These are phyloP conservation scores for Aldabrachelys gigantea DNA, from an alignment of 2,113 vertebrate genomes.

Conservation along the genomic window DNA sequence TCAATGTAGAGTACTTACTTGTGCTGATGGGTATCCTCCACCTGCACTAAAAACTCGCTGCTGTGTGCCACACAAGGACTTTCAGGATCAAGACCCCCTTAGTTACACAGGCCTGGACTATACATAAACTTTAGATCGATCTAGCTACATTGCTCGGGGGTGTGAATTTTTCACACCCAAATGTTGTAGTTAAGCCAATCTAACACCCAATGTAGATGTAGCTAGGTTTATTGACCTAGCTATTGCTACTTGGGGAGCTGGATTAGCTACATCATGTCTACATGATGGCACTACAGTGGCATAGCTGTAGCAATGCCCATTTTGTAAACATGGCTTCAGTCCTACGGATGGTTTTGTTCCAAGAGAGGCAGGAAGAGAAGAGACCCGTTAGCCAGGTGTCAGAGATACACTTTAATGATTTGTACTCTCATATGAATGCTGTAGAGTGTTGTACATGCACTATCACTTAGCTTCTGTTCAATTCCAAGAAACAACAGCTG, in stretches of 20 bases:
- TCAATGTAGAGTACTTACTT: not conserved
- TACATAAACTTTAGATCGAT: not conserved
- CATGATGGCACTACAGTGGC: not conserved
- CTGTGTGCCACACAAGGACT: not conserved
- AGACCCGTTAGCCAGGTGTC: not conserved
- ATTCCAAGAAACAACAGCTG: not conserved
- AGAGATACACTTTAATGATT: not conserved
- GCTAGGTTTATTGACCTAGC: not conserved
- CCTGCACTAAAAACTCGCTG: not conserved
- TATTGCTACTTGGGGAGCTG: not conserved
- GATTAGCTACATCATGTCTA: not conserved
- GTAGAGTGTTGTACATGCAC: not conserved
- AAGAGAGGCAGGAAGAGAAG: not conserved
- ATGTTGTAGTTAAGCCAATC: not conserved
- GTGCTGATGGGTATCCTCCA: not conserved
- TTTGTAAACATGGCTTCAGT: not conserved
- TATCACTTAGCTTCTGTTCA: not conserved
- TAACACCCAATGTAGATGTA: not conserved
- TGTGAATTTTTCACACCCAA: not conserved
- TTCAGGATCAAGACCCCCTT: not conserved
- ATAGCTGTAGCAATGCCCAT: not conserved
- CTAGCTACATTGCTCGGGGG: not conserved
- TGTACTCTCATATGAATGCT: not conserved
- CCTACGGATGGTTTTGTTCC: not conserved
- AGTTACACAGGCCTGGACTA: not conserved